Evolutionary conservation across 2,113 vertebrate genomes (phyloP).

Genomic region (Cettia cetti): DNA sequence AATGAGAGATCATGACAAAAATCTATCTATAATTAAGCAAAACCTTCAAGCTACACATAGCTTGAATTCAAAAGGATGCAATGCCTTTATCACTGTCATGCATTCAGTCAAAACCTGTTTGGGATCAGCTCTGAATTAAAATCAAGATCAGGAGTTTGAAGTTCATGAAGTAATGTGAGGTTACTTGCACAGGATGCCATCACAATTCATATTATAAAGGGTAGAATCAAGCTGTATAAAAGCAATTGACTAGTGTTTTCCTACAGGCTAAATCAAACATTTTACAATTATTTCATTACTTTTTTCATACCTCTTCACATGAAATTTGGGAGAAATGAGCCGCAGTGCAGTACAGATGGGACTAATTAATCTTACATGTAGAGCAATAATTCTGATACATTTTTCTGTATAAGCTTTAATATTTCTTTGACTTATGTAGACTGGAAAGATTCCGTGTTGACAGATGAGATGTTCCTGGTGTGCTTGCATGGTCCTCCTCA

Average conservation of each 20-base stretch:
- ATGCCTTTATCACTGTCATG: neutral
- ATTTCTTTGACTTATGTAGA: neutral
- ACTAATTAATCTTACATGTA: neutral
- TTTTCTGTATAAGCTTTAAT: neutral
- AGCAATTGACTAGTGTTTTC: neutral
- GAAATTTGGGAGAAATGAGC: neutral
- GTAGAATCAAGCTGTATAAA: neutral
- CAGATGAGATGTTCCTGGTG: neutral
- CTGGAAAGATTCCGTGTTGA: neutral
- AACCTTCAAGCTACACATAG: neutral
- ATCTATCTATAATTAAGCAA: slow-evolving; percentile 14
- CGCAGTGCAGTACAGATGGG: neutral
- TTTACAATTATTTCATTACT: neutral
- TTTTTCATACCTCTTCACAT: neutral
- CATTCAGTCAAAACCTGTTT: neutral
- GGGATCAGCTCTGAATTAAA: neutral
- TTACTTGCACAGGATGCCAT: neutral
- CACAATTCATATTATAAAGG: neutral
- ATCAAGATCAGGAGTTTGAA: neutral
- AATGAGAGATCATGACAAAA: slow-evolving; percentile 1
- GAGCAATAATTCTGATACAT: neutral
- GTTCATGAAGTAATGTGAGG: neutral
- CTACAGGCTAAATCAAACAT: neutral
- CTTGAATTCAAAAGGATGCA: neutral
- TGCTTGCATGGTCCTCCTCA: neutral